Base-by-base conservation (phyloP, 2,888 invertebrate genomes). In the Drosophila ustulata region DNA sequence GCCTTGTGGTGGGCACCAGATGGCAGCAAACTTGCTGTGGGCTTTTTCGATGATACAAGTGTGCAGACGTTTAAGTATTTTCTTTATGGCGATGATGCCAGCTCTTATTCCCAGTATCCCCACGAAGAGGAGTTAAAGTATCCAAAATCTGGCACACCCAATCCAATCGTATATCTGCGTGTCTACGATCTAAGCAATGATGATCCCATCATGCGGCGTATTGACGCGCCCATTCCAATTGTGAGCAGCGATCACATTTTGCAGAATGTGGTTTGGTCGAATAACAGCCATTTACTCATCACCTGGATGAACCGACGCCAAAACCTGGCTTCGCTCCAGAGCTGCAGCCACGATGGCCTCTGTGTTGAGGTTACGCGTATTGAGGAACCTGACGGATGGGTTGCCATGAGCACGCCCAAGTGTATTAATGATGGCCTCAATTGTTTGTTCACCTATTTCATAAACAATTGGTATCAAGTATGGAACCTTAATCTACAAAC, bases 241-340 rank as follows among this genome's bases (percentile, higher is more conserved):
- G 93, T 94, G 0, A 93, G 94, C 6, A 57, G 93, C 0, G 96
- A 96, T 84, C 94, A 95, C 80, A 94, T 96, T 53, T 90, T 96
- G 11, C 95, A 94, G 59, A 93, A 94, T 67, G 96, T 98, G 0
- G 93, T 93, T 32, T 98, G 98, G 98, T 94, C 95, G 13, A 94
- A 94, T 26, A 93, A 94, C 57, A 92, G 94, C 0, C 94, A 95
- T 30, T 90, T 98, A 0, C 92, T 95, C 1, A 95, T 96, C 0
- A 94, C 96, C 4, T 98, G 98, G 96, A 93, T 97, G 61, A 98
- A 98, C 91, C 94, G 98, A 57, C 94, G 96, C 26, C 98, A 99
- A 92, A 98, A 95, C 89, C 85, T 94, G 4, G 69, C 85, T 23
- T 79, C 88, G 0, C 71, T 92, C 1, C 91, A 92, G 59, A 75